phyloP scores from a whole-genome alignment of 2,113 vertebrate genomes.

The Calidris pygmaea region DNA sequence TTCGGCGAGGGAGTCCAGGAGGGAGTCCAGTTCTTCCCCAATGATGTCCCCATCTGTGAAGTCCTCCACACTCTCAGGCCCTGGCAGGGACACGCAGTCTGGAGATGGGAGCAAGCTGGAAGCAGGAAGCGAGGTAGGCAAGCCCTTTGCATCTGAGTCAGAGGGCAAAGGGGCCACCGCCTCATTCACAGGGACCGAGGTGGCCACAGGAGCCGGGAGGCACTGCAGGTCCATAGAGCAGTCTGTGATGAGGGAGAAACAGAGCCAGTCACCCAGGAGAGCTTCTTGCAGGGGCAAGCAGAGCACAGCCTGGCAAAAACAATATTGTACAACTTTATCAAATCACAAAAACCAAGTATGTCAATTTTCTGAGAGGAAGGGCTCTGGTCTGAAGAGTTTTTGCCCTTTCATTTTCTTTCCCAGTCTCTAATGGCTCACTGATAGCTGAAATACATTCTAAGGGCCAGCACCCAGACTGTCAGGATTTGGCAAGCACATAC shows the following conservation, averaged over 20 bases:
- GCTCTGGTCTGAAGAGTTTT: neutral
- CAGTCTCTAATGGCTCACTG: neutral
- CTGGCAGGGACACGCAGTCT: constrained; percentile 76
- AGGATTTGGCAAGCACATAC: neutral
- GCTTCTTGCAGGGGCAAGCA: neutral
- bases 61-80: constrained; percentile 73
- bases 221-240: constrained; percentile 73
- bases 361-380: neutral
- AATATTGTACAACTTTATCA: neutral
- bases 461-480: neutral
- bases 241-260: constrained; percentile 63
- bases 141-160: constrained; percentile 62
- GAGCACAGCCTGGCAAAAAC: neutral
- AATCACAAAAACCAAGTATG: neutral
- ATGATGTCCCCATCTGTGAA: constrained; percentile 87
- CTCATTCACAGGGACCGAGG: constrained; percentile 71
- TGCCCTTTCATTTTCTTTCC: neutral
- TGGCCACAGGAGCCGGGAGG: constrained; percentile 71
- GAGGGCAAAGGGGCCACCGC: constrained; percentile 67
- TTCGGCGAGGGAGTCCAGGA: constrained; percentile 82
- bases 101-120: constrained; percentile 77
- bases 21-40: constrained; percentile 89
- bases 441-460: neutral
- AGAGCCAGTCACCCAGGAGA: constrained; percentile 11
- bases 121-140: constrained; percentile 70